Conservation (phyloP, 2,888 invertebrate genomes). For the Parnassius orleans region DNA sequence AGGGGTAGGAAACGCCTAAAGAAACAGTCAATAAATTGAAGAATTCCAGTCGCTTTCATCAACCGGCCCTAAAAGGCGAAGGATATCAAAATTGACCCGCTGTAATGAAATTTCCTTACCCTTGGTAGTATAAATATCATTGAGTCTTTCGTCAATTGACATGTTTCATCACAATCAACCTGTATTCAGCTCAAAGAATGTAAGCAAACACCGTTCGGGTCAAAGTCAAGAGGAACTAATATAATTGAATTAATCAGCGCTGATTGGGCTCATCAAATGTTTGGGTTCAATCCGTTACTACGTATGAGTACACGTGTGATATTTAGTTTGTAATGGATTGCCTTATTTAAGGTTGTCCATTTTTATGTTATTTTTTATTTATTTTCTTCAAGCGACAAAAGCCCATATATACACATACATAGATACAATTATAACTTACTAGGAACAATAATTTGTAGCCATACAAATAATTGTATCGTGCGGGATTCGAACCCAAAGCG, state of each 20-base stretch:
- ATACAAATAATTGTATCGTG: too few relatives aligned
- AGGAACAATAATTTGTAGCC: too few relatives aligned
- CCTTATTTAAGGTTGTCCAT: too few relatives aligned
- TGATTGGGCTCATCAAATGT: conserved; percentile 25
- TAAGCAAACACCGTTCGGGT: conserved; percentile 39
- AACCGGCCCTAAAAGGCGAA: conserved; percentile 39
- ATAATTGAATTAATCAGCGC: conserved; percentile 42
- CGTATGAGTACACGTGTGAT: background rate
- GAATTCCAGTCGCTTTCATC: conserved; percentile 35
- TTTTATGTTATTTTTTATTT: too few relatives aligned
- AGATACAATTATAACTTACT: too few relatives aligned
- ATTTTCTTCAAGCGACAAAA: too few relatives aligned
- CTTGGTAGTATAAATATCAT: conserved; percentile 13
- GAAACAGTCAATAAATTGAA: conserved; percentile 14
- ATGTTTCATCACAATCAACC: conserved; percentile 37
- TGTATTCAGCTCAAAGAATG: conserved; percentile 36
- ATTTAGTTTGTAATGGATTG: too few relatives aligned
- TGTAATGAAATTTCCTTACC: conserved; percentile 52
- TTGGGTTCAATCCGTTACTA: conserved; percentile 14
- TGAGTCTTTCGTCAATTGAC: conserved; percentile 27
- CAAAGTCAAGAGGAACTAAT: conserved; percentile 46
- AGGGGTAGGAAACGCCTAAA: conserved; percentile 1
- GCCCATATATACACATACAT: too few relatives aligned
- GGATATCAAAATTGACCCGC: conserved; percentile 51
- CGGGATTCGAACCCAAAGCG: too few relatives aligned